These are phyloP conservation scores for Cephalotes varians DNA, from an alignment of 2,888 invertebrate species.

Conservation along the genomic window DNA sequence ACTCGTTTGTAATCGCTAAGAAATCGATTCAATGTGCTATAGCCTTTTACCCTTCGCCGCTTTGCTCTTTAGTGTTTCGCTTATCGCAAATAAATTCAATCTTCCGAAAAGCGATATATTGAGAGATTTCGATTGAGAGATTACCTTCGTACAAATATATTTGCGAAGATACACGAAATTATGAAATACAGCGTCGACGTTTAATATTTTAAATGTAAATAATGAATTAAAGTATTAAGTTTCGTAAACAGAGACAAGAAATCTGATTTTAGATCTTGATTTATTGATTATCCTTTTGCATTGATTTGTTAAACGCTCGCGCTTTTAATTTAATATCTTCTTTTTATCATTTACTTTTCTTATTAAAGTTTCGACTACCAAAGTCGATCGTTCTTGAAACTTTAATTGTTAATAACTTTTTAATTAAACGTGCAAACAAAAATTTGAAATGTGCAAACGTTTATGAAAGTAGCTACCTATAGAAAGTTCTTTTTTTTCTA, in stretches of 20 bases:
- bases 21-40: constrained; percentile 21
- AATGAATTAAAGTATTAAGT: neutral
- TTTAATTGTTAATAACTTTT: too few species aligned
- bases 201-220: neutral
- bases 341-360: neutral
- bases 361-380: too few species aligned
- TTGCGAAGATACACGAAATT: neutral
- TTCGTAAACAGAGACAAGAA: neutral
- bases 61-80: neutral
- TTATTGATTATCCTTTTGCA: neutral
- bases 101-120: neutral
- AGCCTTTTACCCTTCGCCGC: neutral
- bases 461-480: too few species aligned
- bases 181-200: too few species aligned
- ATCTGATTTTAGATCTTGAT: neutral
- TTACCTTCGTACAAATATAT: neutral
- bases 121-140: constrained; percentile 11
- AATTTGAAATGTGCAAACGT: too few species aligned
- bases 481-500: too few species aligned
- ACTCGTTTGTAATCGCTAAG: constrained; percentile 30
- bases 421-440: neutral
- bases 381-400: too few species aligned
- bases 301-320: neutral
- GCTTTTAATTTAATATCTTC: too few species aligned
- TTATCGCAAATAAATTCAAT: constrained; percentile 36